Percentiles rank a stretch among this genome's conserved stretches.
Evolutionary conservation across 2,797 vertebrate species (phyloP).

Genomic region (Sebastes cheni): DNA sequence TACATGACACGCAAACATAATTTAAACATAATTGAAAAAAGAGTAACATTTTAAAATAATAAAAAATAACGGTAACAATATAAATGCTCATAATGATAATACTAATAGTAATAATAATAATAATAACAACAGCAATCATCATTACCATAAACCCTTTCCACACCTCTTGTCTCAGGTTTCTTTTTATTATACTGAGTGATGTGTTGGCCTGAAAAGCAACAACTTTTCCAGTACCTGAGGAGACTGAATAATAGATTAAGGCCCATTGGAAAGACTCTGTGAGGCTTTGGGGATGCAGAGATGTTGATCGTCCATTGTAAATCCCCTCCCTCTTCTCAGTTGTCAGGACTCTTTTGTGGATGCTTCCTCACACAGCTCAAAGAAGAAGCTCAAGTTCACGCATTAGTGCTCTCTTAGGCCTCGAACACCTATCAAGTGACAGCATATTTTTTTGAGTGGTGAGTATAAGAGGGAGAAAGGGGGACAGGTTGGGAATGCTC

Average conservation of each 20-base stretch:
- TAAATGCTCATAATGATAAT: background rate
- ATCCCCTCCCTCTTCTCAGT: constrained; percentile 46
- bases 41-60: background rate
- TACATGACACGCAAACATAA: background rate
- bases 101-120: background rate
- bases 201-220: constrained; percentile 22
- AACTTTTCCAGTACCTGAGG: constrained; percentile 10
- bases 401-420: constrained; percentile 43
- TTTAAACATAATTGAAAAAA: too few species aligned
- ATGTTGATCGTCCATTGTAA: constrained; percentile 48
- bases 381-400: constrained; percentile 67
- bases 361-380: constrained; percentile 46
- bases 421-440: constrained; percentile 52
- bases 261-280: constrained; percentile 16
- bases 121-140: background rate
- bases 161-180: constrained; percentile 7
- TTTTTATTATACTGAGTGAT: constrained; percentile 8
- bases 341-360: constrained; percentile 64
- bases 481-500: background rate
- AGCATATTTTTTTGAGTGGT: constrained; percentile 27
- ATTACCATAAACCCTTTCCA: background rate
- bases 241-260: constrained; percentile 48
- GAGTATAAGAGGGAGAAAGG: background rate
- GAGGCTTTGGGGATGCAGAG: constrained; percentile 42
- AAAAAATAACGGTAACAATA: background rate